phyloP scores from a whole-genome alignment of 2,797 vertebrate species.

The Acrossocheilus wenchowensis region DNA sequence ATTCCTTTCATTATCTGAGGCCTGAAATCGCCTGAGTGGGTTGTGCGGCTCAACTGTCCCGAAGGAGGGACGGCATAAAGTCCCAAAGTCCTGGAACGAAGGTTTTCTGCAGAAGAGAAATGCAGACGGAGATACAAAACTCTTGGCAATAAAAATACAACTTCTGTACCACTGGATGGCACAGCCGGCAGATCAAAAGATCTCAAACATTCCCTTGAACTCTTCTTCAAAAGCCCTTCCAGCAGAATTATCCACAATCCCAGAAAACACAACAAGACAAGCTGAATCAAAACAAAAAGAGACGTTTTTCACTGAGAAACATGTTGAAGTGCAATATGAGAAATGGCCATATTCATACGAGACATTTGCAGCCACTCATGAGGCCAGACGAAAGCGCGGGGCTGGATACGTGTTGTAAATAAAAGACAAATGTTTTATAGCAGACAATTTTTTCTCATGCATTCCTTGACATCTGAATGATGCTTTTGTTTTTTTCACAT shows the following conservation, averaged over 20 bases:
- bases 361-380: not conserved
- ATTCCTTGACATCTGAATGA: not conserved
- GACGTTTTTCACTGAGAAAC: not conserved
- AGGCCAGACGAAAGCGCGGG: not conserved
- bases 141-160: not conserved
- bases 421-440: conserved; percentile 5
- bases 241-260: not conserved
- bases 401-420: not conserved
- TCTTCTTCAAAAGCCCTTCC: not conserved
- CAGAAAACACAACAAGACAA: conserved; percentile 16
- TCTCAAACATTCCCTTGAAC: conserved; percentile 15
- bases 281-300: not conserved
- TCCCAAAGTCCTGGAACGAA: not conserved
- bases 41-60: not conserved
- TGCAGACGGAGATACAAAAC: not conserved
- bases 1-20: conserved; percentile 47
- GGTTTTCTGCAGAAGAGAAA: not conserved
- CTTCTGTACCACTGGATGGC: not conserved
- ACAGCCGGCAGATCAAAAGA: conserved; percentile 21
- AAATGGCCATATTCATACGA: not conserved
- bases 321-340: conserved; percentile 31
- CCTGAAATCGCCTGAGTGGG: conserved; percentile 40
- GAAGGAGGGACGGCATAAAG: not conserved
- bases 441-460: not conserved
- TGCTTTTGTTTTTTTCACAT: not conserved